Evolutionary conservation across 2,113 vertebrate genomes (phyloP), one percentile per base, ranked within the genome.

Genomic region (Phocoena sinus): DNA sequence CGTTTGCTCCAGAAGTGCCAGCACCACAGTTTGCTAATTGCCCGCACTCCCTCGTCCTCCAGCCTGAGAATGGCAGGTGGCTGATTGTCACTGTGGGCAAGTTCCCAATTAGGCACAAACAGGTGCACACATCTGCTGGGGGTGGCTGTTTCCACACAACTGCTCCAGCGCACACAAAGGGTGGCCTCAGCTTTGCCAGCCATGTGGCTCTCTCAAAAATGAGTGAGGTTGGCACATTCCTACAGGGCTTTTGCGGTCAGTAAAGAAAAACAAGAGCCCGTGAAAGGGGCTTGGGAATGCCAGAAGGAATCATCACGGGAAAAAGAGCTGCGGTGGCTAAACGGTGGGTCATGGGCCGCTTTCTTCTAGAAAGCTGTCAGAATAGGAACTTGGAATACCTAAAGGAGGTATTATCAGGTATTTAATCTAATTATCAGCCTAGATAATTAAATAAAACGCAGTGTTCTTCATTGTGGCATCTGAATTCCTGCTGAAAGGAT

Each of bases 41-140:
- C 36, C 0, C 8, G 1, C 13, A n/a, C 70, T 62, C 33, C 76
- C 93, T 82, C 65, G 73, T 36, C 2, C n/a, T 2, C 4, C 47
- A 38, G 77, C 31, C 36, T 62, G 25, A 10, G 18, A n/a, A 23
- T 31, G 80, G 84, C 96, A 96, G 94, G 90, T 97, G 96, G 95
- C 84, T 47, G 60, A 14, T 7, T 41, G 6, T 87, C 21, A 10
- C 90, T 82, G 38, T 11, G 36, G 82, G 31, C 79, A n/a, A 82
- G 92, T 82, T n/a, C 38, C 21, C 89, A 91, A 1, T 94, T 68
- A 94, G 85, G 58, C 50, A 11, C 71, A 60, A 96, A 93, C 97
- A 98, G 96, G 95, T 96, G 98, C 87, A 58, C 90, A 53, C 95
- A 83, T 84, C 87, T 97, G 96, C 84, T 95, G 74, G 80, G 70